Evolutionary conservation across 2,888 invertebrate genomes (phyloP).

Genomic region (Protophormia terraenovae): DNA sequence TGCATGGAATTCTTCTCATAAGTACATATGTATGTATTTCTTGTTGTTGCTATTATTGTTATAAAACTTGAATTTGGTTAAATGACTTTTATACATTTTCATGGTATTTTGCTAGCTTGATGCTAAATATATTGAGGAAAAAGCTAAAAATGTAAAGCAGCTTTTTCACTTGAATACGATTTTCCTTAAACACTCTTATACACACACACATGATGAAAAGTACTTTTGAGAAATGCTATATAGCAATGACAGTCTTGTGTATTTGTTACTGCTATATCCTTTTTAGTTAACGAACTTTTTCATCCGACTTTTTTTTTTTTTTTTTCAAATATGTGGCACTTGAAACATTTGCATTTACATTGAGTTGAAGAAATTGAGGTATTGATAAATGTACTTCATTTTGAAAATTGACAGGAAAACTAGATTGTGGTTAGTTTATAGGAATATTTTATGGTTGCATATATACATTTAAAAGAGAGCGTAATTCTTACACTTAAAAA

Average conservation of each 20-base stretch:
- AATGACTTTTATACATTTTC: constrained; percentile 41
- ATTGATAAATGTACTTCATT: constrained; percentile 63
- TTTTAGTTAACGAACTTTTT: constrained; percentile 42
- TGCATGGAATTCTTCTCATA: no score
- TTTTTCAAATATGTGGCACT: neutral
- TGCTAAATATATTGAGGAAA: constrained; percentile 31
- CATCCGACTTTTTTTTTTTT: neutral
- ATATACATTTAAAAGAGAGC: neutral
- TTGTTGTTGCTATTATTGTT: constrained; percentile 13
- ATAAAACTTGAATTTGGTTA: constrained; percentile 11
- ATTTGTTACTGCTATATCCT: constrained; percentile 9
- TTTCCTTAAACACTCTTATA: constrained; percentile 5
- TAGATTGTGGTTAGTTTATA: constrained; percentile 53
- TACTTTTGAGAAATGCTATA: neutral
- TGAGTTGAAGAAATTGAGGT: constrained; percentile 37
- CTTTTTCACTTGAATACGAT: constrained; percentile 22
- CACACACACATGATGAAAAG: no score
- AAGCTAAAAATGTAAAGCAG: constrained; percentile 32
- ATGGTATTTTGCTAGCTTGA: neutral
- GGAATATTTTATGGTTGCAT: neutral
- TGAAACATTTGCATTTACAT: constrained; percentile 46
- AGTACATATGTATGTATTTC: neutral
- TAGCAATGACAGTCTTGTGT: neutral
- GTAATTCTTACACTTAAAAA: neutral
- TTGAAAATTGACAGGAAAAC: constrained; percentile 48